Evolutionary conservation across 2,888 invertebrate genomes (phyloP).

Genomic region (Portevinia maculata): DNA sequence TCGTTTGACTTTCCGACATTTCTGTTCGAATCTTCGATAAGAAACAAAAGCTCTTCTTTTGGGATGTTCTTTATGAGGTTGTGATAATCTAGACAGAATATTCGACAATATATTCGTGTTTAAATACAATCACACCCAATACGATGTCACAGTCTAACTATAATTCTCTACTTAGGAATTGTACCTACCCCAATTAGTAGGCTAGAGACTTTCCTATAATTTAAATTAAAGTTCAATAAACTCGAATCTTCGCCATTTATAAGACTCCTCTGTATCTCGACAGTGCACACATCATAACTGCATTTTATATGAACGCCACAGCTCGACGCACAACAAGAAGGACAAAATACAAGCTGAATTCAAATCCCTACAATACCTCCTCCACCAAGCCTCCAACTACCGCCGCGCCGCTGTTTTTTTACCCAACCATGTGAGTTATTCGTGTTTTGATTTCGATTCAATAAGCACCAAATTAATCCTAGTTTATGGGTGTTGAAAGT

Average conservation of each 20-base stretch:
- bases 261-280: constrained; percentile 14
- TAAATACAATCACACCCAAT: no score
- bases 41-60: no score
- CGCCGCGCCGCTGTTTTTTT: background rate
- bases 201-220: constrained; percentile 2
- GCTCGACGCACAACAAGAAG: constrained; percentile 20
- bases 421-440: constrained; percentile 70
- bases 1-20: no score
- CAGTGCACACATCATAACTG: background rate
- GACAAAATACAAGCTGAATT: constrained; percentile 6
- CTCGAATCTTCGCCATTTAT: constrained; percentile 48
- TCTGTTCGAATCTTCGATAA: no score
- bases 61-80: no score
- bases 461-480: constrained; percentile 83
- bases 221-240: constrained; percentile 58
- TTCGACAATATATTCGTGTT: no score
- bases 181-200: no score
- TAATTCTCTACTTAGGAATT: no score
- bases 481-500: constrained; percentile 82
- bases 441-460: constrained; percentile 82
- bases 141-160: no score
- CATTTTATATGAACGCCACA: constrained; percentile 38
- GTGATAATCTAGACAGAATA: no score
- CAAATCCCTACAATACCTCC: constrained; percentile 55
- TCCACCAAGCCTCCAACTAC: constrained; percentile 18